These are phyloP conservation scores for Pteromalus puparum DNA, from an alignment of 1,140 invertebrate species.

Conservation along the genomic window DNA sequence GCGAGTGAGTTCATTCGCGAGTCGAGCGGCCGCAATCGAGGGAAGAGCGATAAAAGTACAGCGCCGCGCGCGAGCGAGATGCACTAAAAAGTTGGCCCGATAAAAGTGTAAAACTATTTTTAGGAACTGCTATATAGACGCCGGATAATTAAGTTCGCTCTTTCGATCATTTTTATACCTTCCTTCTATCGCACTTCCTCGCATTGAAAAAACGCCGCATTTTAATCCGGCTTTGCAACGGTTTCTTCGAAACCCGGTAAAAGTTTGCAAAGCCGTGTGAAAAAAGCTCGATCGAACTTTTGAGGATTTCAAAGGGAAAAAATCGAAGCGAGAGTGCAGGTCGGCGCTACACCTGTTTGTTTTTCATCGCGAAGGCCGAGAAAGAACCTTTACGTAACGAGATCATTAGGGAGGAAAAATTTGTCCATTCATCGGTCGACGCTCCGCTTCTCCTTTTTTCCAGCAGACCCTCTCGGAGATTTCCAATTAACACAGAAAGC, in stretches of 20 bases:
- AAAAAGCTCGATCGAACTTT: no score
- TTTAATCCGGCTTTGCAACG: no score
- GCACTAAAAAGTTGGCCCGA: constrained; percentile 1
- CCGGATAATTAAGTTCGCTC: constrained; percentile 24
- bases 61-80: background rate
- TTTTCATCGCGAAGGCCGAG: constrained; percentile 17
- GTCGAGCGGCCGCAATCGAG: background rate
- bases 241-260: no score
- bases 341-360: constrained; percentile 27
- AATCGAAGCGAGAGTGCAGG: background rate
- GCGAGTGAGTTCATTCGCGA: background rate
- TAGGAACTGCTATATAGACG: background rate
- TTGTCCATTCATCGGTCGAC: constrained; percentile 43
- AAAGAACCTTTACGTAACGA: constrained; percentile 32
- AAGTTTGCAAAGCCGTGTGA: no score
- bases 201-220: no score
- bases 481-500: constrained; percentile 47
- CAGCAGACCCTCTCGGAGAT: constrained; percentile 16
- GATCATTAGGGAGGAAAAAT: constrained; percentile 48
- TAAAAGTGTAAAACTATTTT: background rate
- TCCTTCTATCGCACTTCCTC: background rate
- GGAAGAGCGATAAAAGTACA: constrained; percentile 23
- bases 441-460: constrained; percentile 9
- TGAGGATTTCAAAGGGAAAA: background rate
- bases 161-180: background rate